Evolutionary conservation across 2,113 vertebrate species (phyloP).

Genomic region (Limanda limanda): DNA sequence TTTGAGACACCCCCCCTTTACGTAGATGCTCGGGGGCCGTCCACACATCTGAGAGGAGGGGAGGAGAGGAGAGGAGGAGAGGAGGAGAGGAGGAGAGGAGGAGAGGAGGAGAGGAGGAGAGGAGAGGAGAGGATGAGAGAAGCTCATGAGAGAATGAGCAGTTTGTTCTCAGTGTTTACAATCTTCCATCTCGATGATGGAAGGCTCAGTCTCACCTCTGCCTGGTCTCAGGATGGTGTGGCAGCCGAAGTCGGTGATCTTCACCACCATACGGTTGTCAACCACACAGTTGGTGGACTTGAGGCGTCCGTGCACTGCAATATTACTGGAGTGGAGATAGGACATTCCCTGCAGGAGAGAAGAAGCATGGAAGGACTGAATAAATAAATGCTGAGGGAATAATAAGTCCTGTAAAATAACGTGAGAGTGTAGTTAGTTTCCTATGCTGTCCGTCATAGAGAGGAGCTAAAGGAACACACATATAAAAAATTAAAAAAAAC

Average conservation of each 20-base stretch:
- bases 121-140: neutral
- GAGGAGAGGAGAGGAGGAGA: neutral
- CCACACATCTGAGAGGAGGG: slow-evolving; percentile 88
- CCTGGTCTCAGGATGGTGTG: slow-evolving; percentile 89
- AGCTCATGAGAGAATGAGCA: too few relatives aligned
- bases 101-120: neutral
- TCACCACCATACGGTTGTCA: slow-evolving; percentile 97
- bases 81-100: neutral
- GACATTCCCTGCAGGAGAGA: slow-evolving; percentile 90
- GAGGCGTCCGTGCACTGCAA: slow-evolving; percentile 91
- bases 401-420: neutral
- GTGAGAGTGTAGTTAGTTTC: neutral
- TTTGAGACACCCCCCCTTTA: slow-evolving; percentile 88
- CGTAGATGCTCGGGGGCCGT: slow-evolving; percentile 94
- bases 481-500: neutral
- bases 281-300: slow-evolving; percentile 98
- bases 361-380: neutral
- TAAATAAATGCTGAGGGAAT: neutral
- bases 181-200: neutral
- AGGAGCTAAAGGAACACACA: neutral
- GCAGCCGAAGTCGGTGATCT: slow-evolving; percentile 97
- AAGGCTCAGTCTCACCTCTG: slow-evolving; percentile 81
- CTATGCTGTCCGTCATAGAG: neutral
- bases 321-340: slow-evolving; percentile 95
- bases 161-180: neutral